Evolutionary conservation across 2,113 vertebrate genomes (phyloP), one percentile per base, ranked within the genome.

Genomic region (Chloroceryle aenea): DNA sequence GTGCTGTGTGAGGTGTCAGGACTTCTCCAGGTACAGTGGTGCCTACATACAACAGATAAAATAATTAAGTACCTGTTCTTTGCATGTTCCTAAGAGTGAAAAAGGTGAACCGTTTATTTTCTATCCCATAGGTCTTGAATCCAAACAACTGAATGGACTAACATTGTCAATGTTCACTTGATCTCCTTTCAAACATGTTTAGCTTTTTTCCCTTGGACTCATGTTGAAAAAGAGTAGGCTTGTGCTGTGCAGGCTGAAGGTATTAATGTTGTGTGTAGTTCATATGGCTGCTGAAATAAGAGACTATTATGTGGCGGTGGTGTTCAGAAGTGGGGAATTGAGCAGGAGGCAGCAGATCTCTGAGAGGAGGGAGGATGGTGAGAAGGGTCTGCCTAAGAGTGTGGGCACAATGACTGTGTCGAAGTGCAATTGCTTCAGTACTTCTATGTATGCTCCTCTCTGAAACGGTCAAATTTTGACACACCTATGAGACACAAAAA

Each of bases 141-240:
- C 93, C 76, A 93, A 93, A 93, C 61, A 95, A n/a, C 3, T 78
- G 92, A 81, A 84, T 81, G 61, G 66, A 87, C 76, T 92, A 45
- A 72, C 12, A 3, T 7, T 68, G 47, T n/a, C 1, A 0, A 38
- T 84, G 68, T 75, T 95, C 76, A 52, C 64, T 75, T 78, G 79
- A 87, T 94, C 56, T 59, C 43, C 43, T 81, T 64, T 93, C 43
- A 72, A 56, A 78, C 2, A 3, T 6, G 10, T 81, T 84, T 81
- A 74, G 83, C 55, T 52, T 78, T 42, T 63, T 71, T 72, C 61
- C 34, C 29, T 9, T 23, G 38, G 50, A 18, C 30, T 71, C 26
- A 9, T 48, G 3, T 89, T 77, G 30, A 77, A 86, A 64, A 90
- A 77, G 15, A 77, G 47, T 16, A 45, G 7, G 11, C 76, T 76